phyloP scores from a whole-genome alignment of 2,113 vertebrate genomes.

The Silurus asotus region DNA sequence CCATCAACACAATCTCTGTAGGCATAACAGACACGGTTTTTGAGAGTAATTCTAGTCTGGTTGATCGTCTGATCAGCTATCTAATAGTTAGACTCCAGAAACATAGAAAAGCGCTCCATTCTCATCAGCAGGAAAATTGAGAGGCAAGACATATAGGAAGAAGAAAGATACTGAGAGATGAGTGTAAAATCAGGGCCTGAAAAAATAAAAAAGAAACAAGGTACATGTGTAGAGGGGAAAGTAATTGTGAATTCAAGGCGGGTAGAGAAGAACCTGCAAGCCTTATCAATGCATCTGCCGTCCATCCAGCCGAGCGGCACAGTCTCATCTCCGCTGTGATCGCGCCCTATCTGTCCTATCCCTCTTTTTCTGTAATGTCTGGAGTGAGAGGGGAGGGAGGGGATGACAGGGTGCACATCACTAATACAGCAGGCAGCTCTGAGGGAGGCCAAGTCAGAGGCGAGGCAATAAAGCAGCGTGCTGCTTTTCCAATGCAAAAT shows the following conservation, averaged over 20 bases:
- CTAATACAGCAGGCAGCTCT: constrained; percentile 56
- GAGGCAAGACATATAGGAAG: constrained; percentile 5
- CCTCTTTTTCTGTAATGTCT: constrained; percentile 50
- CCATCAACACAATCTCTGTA: not conserved
- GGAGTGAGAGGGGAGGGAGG: constrained; percentile 59
- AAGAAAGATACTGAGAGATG: constrained; percentile 20
- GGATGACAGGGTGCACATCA: constrained; percentile 52
- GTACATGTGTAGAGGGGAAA: constrained; percentile 23
- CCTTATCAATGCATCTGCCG: constrained; percentile 72
- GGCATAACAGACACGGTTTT: not conserved
- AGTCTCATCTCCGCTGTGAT: constrained; percentile 70
- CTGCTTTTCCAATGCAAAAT: constrained; percentile 40
- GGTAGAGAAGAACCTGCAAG: constrained; percentile 61
- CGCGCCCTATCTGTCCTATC: constrained; percentile 56
- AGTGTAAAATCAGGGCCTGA: constrained; percentile 45
- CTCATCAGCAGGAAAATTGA: constrained; percentile 25
- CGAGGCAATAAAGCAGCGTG: constrained; percentile 49
- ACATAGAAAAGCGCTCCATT: constrained; percentile 29
- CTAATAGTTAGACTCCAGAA: constrained; percentile 43
- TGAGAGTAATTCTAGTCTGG: constrained; percentile 16
- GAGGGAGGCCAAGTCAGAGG: constrained; percentile 61
- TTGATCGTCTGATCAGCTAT: constrained; percentile 20
- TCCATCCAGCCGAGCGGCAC: constrained; percentile 66
- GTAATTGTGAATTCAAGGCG: constrained; percentile 64
- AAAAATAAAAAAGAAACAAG: constrained; percentile 27